These are phyloP conservation scores for Portunus trituberculatus DNA, from an alignment of 1,140 invertebrate genomes.

Conservation along the genomic window DNA sequence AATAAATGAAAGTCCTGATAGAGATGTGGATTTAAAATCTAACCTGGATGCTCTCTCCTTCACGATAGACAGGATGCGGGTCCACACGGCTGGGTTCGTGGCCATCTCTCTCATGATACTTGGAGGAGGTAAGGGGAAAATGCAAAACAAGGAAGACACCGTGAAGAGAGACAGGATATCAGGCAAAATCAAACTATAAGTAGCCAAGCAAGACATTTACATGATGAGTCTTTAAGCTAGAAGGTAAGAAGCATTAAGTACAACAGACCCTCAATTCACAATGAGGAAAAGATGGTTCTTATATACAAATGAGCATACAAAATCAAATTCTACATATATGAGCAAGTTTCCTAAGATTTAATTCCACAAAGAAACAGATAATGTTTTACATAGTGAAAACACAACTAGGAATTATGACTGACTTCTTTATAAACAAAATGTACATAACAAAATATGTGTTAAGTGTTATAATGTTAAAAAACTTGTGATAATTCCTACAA, in stretches of 20 bases:
- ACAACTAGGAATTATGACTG: no score
- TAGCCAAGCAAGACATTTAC: constrained; percentile 41
- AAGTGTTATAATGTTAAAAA: no score
- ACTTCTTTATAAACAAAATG: no score
- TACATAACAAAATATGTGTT: no score
- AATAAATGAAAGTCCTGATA: neutral
- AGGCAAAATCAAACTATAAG: constrained; percentile 34
- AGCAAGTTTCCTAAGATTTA: neutral
- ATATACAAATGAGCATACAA: neutral
- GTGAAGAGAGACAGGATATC: constrained; percentile 45
- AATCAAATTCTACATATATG: no score
- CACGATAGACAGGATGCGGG: constrained; percentile 61
- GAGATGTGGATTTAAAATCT: constrained; percentile 8
- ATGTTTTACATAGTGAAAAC: no score
- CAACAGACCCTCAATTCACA: neutral
- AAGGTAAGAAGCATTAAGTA: neutral
- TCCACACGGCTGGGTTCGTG: constrained; percentile 60
- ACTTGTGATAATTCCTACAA: no score
- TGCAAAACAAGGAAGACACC: constrained; percentile 63
- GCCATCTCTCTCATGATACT: constrained; percentile 66
- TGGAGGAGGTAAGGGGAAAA: constrained; percentile 52
- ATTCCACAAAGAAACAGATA: neutral
- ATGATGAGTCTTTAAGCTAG: neutral
- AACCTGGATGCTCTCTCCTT: constrained; percentile 71
- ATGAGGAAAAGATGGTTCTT: neutral